A percentile compares a stretch with the other conserved stretches of the same genome.
Evolutionary conservation across 2,888 invertebrate genomes (phyloP).

Genomic region (Mythimna impura): DNA sequence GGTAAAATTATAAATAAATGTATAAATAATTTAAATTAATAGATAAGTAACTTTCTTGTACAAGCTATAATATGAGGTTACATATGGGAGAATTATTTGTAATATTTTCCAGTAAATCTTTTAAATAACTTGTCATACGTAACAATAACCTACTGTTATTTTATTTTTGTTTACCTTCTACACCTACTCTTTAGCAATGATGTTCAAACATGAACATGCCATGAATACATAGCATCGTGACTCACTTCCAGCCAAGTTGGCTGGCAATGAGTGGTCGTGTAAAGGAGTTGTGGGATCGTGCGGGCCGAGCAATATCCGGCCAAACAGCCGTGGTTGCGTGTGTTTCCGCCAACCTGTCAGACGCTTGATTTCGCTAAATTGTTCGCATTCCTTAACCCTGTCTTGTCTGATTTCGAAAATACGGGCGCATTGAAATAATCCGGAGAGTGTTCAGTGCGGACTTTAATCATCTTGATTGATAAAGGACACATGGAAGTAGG

Average conservation of each 20-base stretch:
- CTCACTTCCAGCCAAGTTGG: conserved; percentile 42
- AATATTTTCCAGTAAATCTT: too few relatives aligned
- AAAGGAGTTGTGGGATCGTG: conserved; percentile 71
- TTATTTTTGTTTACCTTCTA: neutral
- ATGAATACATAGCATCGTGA: conserved; percentile 22
- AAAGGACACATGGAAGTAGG: conserved; percentile 52
- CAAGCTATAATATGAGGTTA: too few relatives aligned
- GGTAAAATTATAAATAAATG: too few relatives aligned
- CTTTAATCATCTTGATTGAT: conserved; percentile 64
- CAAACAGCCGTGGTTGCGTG: conserved; percentile 72
- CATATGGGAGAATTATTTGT: too few relatives aligned
- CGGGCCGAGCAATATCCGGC: conserved; percentile 81
- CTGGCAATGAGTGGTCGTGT: conserved; percentile 63
- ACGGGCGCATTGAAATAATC: conserved; percentile 49
- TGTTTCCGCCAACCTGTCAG: conserved; percentile 73
- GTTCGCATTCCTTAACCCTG: conserved; percentile 61
- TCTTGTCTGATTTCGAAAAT: conserved; percentile 56
- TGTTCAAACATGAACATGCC: conserved; percentile 3
- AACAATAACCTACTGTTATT: too few relatives aligned
- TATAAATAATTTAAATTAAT: too few relatives aligned
- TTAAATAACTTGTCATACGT: too few relatives aligned
- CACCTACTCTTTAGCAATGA: neutral
- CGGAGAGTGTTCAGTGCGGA: conserved; percentile 38
- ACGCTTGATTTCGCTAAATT: conserved; percentile 72
- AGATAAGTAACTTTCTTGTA: too few relatives aligned